Conservation (phyloP, 2,113 vertebrate genomes). For the Nannospalax galili region DNA sequence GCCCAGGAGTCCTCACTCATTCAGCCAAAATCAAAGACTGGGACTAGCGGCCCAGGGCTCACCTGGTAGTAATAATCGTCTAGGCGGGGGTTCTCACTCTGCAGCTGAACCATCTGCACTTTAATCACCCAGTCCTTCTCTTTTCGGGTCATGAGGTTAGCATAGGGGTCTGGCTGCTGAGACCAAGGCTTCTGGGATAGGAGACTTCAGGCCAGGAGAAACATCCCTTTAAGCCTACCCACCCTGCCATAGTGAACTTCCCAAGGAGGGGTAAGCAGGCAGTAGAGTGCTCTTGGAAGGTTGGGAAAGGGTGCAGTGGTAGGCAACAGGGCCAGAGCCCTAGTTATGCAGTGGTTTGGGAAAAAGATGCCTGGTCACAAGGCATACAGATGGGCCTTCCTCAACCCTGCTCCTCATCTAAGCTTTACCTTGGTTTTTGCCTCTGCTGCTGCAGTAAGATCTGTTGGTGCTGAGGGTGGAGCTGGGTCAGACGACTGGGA, state of each 20-base stretch:
- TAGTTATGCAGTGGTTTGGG: background rate
- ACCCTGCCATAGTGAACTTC: background rate
- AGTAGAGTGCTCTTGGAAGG: background rate
- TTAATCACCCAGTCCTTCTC: constrained; percentile 97
- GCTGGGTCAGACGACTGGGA: constrained; percentile 90
- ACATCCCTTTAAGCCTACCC: background rate
- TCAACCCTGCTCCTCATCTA: background rate
- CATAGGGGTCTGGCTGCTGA: constrained; percentile 87
- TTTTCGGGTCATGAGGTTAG: constrained; percentile 91
- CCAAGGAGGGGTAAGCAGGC: background rate
- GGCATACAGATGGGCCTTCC: background rate
- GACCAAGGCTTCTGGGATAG: constrained; percentile 86
- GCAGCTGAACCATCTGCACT: constrained; percentile 97
- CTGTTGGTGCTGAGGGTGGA: constrained; percentile 94
- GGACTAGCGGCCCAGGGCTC: background rate
- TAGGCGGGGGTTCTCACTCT: constrained; percentile 92
- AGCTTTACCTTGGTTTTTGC: constrained; percentile 84
- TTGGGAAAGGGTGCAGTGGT: background rate
- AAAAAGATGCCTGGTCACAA: too few species aligned
- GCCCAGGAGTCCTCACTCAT: background rate
- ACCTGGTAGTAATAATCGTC: constrained; percentile 99
- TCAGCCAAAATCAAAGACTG: background rate
- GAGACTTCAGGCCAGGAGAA: constrained; percentile 68
- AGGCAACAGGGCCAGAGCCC: background rate
- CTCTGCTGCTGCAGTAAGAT: constrained; percentile 88